phyloP scores from a whole-genome alignment of 2,888 invertebrate species.

The Melinopterus prodromus region DNA sequence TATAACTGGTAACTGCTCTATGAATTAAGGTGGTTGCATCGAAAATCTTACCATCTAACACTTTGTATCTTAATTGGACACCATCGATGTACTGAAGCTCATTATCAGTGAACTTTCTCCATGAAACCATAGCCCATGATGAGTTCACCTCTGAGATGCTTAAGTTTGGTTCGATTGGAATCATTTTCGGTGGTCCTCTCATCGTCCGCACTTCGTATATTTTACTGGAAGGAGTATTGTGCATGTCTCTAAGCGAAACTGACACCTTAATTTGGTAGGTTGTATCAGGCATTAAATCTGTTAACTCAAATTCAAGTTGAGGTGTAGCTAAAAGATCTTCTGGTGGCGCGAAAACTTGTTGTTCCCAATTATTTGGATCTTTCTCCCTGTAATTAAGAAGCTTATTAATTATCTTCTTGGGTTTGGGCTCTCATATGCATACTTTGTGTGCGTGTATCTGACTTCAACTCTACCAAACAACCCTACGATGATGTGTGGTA shows the following conservation, averaged over 20 bases:
- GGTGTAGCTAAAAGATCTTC: constrained; percentile 86
- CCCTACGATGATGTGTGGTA: constrained; percentile 84
- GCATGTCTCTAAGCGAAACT: constrained; percentile 78
- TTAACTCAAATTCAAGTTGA: constrained; percentile 84
- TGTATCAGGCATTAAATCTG: constrained; percentile 79
- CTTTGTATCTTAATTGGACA: constrained; percentile 85
- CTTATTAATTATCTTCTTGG: not conserved
- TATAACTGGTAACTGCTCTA: constrained; percentile 79
- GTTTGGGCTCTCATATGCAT: constrained; percentile 54
- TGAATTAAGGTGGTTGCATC: constrained; percentile 87
- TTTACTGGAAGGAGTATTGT: constrained; percentile 80
- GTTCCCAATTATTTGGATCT: constrained; percentile 79
- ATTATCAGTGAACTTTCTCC: constrained; percentile 83
- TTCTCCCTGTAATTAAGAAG: constrained; percentile 56
- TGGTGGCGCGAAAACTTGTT: constrained; percentile 87
- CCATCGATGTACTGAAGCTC: constrained; percentile 88
- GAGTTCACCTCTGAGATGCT: constrained; percentile 79
- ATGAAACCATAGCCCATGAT: constrained; percentile 78
- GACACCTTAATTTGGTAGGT: constrained; percentile 85
- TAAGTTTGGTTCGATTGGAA: constrained; percentile 77
- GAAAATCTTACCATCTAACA: constrained; percentile 82
- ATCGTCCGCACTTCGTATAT: constrained; percentile 79
- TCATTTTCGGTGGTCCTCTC: constrained; percentile 66
- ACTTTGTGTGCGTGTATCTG: constrained; percentile 82
- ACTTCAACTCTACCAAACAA: constrained; percentile 88